Evolutionary conservation across 2,113 vertebrate species (phyloP).

Genomic region (Rhynchopsitta pachyrhyncha): DNA sequence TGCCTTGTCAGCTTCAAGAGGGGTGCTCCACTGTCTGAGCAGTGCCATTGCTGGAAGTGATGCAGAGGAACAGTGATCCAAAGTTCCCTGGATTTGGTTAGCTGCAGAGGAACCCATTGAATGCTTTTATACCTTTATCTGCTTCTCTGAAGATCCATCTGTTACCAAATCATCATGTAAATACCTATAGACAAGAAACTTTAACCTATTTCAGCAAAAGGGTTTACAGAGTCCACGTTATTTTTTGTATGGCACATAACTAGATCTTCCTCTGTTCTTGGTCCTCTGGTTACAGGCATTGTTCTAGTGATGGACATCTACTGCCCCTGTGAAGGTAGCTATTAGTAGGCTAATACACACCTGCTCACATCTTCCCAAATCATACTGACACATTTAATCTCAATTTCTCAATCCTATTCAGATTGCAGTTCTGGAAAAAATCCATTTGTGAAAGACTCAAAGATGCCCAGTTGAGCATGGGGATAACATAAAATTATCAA

Average conservation of each 20-base stretch:
- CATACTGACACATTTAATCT: neutral
- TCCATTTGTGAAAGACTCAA: neutral
- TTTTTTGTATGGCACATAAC: rapidly evolving
- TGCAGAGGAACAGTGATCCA: neutral
- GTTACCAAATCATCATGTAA: rapidly evolving
- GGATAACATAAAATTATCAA: rapidly evolving
- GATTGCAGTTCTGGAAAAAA: neutral
- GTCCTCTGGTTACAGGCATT: rapidly evolving
- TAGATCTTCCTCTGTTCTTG: rapidly evolving
- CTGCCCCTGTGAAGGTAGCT: rapidly evolving
- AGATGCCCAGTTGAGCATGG: neutral
- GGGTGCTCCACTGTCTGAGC: rapidly evolving
- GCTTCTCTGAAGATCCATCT: neutral
- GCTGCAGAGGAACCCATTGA: rapidly evolving
- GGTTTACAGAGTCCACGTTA: too few relatives aligned
- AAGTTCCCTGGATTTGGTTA: neutral
- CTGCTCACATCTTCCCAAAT: rapidly evolving
- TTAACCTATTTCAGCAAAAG: rapidly evolving
- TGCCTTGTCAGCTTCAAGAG: neutral
- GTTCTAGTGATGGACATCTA: rapidly evolving
- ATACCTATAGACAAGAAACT: rapidly evolving
- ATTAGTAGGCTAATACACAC: neutral
- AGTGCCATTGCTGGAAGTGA: rapidly evolving
- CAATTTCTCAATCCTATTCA: rapidly evolving
- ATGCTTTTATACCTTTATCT: neutral